These are phyloP conservation scores for Scortum barcoo DNA, from an alignment of 2,113 vertebrate genomes.

Conservation along the genomic window DNA sequence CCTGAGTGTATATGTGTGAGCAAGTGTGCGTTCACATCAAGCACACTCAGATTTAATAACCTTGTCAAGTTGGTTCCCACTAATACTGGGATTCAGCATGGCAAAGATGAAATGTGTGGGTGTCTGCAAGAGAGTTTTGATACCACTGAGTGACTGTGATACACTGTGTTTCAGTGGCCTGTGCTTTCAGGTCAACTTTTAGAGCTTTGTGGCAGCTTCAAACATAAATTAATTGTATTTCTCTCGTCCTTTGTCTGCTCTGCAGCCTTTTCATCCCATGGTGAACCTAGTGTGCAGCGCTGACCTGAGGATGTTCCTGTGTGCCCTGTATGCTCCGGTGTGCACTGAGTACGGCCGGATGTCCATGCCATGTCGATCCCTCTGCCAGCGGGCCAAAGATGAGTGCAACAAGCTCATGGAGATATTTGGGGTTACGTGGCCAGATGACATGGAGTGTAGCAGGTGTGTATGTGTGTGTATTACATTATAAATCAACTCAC, in stretches of 20 bases:
- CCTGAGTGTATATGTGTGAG: background rate
- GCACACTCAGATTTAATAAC: slow-evolving; percentile 21
- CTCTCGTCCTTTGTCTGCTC: slow-evolving; percentile 8
- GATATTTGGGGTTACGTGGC: slow-evolving; percentile 96
- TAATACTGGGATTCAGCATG: background rate
- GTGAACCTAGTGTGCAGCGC: slow-evolving; percentile 96
- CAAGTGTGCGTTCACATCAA: slow-evolving; percentile 14
- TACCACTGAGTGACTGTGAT: background rate
- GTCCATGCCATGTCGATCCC: slow-evolving; percentile 92
- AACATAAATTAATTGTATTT: background rate
- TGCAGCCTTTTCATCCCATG: slow-evolving; percentile 96
- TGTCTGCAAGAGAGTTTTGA: slow-evolving; percentile 21
- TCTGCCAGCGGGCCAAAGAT: slow-evolving; percentile 91
- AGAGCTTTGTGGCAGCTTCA: background rate
- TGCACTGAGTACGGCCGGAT: slow-evolving; percentile 94
- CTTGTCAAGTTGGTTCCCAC: slow-evolving; percentile 9
- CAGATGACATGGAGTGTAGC: slow-evolving; percentile 97
- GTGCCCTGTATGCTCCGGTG: slow-evolving; percentile 94
- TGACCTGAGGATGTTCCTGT: slow-evolving; percentile 95
- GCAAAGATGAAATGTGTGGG: slow-evolving; percentile 1
- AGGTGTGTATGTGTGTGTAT: slow-evolving; percentile 82
- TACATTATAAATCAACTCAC: background rate
- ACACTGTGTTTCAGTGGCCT: too few relatives aligned
- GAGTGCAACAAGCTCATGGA: slow-evolving; percentile 97
- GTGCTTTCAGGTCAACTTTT: too few relatives aligned